phyloP scores from a whole-genome alignment of 2,113 vertebrate genomes.

The Apaloderma vittatum region DNA sequence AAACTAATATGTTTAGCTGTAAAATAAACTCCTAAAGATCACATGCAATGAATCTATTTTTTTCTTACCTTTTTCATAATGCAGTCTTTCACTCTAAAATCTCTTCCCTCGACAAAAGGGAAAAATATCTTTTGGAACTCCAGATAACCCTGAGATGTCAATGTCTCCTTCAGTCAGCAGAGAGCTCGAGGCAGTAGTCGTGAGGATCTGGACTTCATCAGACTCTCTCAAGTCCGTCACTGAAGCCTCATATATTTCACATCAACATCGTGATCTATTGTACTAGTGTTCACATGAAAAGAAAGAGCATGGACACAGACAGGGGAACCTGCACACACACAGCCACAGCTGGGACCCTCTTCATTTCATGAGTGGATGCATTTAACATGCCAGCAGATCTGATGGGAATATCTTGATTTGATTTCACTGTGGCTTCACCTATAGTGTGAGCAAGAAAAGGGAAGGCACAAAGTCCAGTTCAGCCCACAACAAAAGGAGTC shows the following conservation, averaged over 20 bases:
- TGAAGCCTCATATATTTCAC: background rate
- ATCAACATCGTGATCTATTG: background rate
- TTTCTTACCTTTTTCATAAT: background rate
- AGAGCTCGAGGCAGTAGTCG: background rate
- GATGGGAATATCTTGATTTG: background rate
- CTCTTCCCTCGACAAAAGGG: background rate
- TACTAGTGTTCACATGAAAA: background rate
- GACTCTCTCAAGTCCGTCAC: background rate
- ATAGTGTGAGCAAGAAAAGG: background rate
- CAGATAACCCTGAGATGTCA: background rate
- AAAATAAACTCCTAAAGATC: background rate
- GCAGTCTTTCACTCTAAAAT: background rate
- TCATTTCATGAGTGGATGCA: background rate
- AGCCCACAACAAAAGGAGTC: background rate
- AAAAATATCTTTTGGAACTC: background rate
- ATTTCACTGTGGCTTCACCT: background rate
- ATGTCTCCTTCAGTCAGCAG: background rate
- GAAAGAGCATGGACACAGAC: background rate
- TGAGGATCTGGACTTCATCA: background rate
- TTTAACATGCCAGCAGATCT: background rate
- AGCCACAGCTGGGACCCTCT: background rate
- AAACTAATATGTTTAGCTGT: background rate
- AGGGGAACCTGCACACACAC: rapidly evolving
- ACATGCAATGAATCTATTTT: background rate
- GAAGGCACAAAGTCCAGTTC: background rate